These are phyloP conservation scores for Caerostris extrusa DNA, from an alignment of 1,140 invertebrate genomes.

Conservation along the genomic window DNA sequence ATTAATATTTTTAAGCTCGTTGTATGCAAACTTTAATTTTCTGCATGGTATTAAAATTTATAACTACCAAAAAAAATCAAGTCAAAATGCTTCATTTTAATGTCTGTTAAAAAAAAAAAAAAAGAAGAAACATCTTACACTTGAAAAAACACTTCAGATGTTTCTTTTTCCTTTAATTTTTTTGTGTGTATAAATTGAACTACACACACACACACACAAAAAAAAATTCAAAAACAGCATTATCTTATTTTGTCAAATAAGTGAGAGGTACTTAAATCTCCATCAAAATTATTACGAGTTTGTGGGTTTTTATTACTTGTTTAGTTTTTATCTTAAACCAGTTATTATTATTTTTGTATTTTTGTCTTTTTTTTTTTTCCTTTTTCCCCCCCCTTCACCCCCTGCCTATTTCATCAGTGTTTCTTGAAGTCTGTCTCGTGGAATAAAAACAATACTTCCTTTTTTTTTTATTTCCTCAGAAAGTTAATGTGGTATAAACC, in stretches of 20 bases:
- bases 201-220: background rate
- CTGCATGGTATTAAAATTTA: background rate
- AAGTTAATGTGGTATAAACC: background rate
- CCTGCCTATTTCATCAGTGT: background rate
- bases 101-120: background rate
- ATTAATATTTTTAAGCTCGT: too few relatives aligned
- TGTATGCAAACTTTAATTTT: too few relatives aligned
- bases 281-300: conserved; percentile 20
- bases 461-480: background rate
- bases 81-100: background rate
- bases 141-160: background rate
- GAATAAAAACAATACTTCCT: background rate
- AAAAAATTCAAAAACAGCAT: background rate
- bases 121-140: background rate
- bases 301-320: background rate
- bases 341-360: background rate
- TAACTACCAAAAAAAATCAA: background rate
- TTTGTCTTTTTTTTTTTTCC: background rate
- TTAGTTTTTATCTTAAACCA: background rate
- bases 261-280: background rate
- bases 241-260: background rate
- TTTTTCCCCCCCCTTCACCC: too few relatives aligned
- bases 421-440: background rate
- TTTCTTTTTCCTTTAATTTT: background rate
- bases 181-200: background rate